Evolutionary conservation across 2,888 invertebrate species (phyloP).

Genomic region (Drosophila neonasuta): DNA sequence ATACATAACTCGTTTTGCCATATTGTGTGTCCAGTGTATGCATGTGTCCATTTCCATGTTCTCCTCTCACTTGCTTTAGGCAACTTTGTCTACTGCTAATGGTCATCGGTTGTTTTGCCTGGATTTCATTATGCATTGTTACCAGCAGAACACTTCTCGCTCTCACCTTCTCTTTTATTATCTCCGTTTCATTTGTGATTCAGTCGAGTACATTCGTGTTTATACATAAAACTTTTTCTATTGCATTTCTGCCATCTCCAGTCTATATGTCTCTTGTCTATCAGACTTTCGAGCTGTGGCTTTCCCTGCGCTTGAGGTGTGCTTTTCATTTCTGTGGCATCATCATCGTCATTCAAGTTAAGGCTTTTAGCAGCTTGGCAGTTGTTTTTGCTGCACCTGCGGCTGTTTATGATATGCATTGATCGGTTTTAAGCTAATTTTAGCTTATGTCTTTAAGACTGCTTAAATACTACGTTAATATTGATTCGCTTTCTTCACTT

Average conservation of each 20-base stretch:
- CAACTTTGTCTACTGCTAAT: conserved; percentile 64
- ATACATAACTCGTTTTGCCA: conserved; percentile 69
- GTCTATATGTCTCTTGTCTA: conserved; percentile 7
- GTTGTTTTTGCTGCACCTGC: conserved; percentile 24
- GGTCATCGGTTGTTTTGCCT: conserved; percentile 65
- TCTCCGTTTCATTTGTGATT: conserved; percentile 9
- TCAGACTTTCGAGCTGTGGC: conserved; percentile 51
- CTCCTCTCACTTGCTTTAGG: conserved; percentile 51
- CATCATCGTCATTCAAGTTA: conserved; percentile 11
- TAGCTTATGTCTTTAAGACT: background rate
- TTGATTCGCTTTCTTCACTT: background rate
- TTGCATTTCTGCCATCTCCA: conserved; percentile 54
- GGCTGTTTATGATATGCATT: conserved; percentile 49
- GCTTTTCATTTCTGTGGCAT: conserved; percentile 27
- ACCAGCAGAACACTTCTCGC: conserved; percentile 11
- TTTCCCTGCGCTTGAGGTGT: conserved; percentile 67
- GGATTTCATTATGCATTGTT: conserved; percentile 70
- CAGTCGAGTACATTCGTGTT: conserved; percentile 43
- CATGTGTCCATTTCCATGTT: conserved; percentile 43
- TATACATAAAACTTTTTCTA: conserved; percentile 66
- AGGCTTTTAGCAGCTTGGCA: conserved; percentile 17
- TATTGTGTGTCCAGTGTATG: conserved; percentile 40
- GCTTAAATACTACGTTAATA: too few species aligned
- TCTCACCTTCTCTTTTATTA: conserved; percentile 4
- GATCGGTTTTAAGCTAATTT: conserved; percentile 26